Evolutionary conservation across 2,113 vertebrate species (phyloP).

Genomic region (Typhlomys cinereus): DNA sequence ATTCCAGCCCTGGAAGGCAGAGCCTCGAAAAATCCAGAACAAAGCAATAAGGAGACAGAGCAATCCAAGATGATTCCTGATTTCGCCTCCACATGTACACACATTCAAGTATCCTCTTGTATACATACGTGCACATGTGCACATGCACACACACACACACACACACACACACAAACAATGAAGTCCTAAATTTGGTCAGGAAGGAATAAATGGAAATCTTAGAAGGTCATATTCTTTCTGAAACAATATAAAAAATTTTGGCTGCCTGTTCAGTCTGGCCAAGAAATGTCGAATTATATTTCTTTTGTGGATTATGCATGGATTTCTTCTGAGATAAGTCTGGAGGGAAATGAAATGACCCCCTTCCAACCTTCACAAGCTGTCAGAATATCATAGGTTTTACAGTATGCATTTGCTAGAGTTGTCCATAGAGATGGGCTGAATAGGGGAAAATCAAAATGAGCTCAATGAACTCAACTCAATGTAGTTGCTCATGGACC

Average conservation of each 20-base stretch:
- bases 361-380: constrained; percentile 53
- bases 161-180: no score
- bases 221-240: constrained; percentile 60
- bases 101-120: no score
- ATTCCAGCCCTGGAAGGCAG: no score
- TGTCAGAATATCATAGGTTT: constrained; percentile 56
- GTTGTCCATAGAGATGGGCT: constrained; percentile 3
- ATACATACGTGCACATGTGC: no score
- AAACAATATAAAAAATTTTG: constrained; percentile 64
- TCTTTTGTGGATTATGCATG: constrained; percentile 58
- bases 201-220: constrained; percentile 63
- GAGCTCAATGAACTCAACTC: background rate
- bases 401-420: constrained; percentile 31
- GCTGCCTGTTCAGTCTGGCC: constrained; percentile 66
- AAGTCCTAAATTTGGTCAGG: constrained; percentile 11
- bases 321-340: constrained; percentile 56
- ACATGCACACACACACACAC: no score
- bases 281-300: constrained; percentile 60
- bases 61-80: no score
- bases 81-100: no score
- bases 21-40: no score
- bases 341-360: constrained; percentile 64
- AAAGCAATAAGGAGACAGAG: no score
- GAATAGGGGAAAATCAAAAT: constrained; percentile 11
- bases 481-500: background rate